Base-by-base conservation (phyloP, 2,113 vertebrate genomes). In the Gorsachius goisagi region DNA sequence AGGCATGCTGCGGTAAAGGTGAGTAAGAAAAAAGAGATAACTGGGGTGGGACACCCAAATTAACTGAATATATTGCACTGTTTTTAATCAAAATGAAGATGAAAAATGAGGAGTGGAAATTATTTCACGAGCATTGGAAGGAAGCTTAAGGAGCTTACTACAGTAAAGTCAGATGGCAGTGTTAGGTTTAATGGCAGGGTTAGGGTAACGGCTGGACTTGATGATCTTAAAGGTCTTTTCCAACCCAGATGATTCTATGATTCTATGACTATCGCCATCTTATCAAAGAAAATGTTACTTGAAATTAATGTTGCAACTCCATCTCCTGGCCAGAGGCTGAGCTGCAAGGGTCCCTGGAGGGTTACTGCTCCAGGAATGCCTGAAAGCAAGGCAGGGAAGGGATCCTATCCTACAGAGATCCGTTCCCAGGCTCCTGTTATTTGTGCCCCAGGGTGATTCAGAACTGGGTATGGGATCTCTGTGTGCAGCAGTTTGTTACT, bases 251-350 rank as follows among this genome's bases (percentile, higher is more conserved):
- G 15, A 44, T 15, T 44, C 41, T 44, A 44, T 44, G 41, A 44
- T 44, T 44, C 41, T 15, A 44, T 44, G 41, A 44, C n/a, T 69
- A 19, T 71, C 80, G 21, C 33, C 37, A 55, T 45, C 45, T 58
- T 84, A 73, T 39, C 66, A 75, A 90, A 90, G 71, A 82, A 82
- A 85, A 82, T 30, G 15, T 50, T 71, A 30, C 20, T 37, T 85
- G 75, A 83, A 79, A 79, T 79, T 30, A 41, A 49, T 83, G 76
- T 15, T 86, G 80, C 41, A 47, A 1, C 91, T 27, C 95, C 95
- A 96, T 37, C 96, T 95, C 88, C 94, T 32, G 94, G 95, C 72
- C 64, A 11, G 14, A 45, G 68, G 41, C 60, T 52, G 76, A 81
- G 86, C 95, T 92, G 89, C 95, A 80, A 3, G 12, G 32, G 22